These are phyloP conservation scores for Mesorhabditis belari DNA, from an alignment of 2,888 invertebrate species.

Conservation along the genomic window DNA sequence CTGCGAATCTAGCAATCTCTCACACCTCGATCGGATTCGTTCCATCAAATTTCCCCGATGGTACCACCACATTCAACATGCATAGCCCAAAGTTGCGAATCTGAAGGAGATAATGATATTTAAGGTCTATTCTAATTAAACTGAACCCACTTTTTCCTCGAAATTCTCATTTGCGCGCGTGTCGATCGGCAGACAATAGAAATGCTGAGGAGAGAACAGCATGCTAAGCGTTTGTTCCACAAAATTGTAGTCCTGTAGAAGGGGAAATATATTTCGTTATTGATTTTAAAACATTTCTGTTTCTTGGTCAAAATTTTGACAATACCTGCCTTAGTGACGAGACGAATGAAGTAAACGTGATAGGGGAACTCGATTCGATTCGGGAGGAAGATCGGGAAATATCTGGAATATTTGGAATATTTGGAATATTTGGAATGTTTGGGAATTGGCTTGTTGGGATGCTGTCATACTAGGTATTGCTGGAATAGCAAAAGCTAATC, in stretches of 20 bases:
- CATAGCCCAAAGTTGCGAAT: constrained; percentile 22
- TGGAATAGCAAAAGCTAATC: no score
- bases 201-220: constrained; percentile 25
- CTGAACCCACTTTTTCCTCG: constrained; percentile 10
- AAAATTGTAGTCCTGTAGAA: constrained; percentile 19
- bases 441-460: no score
- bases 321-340: constrained; percentile 13
- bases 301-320: neutral
- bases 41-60: constrained; percentile 15
- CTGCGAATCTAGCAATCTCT: no score
- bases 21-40: constrained; percentile 3
- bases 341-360: constrained; percentile 22
- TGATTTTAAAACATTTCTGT: neutral
- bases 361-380: constrained; percentile 22
- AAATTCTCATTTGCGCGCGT: constrained; percentile 11
- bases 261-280: neutral
- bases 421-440: no score
- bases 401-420: constrained; percentile 3
- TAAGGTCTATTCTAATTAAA: neutral
- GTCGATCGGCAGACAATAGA: constrained; percentile 22
- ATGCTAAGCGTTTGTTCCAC: constrained; percentile 25
- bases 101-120: constrained; percentile 6
- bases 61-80: constrained; percentile 20
- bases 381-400: constrained; percentile 22
- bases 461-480: no score